These are phyloP conservation scores for Phortica variegata DNA, from an alignment of 1,140 invertebrate species.

Conservation along the genomic window DNA sequence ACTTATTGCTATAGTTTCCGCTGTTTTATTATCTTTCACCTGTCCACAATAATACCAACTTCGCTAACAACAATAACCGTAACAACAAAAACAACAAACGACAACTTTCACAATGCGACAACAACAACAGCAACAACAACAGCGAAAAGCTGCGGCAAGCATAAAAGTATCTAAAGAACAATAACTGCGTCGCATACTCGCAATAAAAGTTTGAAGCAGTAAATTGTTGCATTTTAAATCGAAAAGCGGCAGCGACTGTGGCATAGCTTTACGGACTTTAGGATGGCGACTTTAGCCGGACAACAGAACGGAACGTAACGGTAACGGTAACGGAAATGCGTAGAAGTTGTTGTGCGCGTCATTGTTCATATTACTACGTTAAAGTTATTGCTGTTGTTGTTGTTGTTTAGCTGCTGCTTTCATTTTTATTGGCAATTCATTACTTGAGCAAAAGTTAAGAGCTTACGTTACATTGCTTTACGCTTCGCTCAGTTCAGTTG, in stretches of 20 bases:
- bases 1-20: slow-evolving; percentile 7
- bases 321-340: too few species aligned
- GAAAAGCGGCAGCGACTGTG: slow-evolving; percentile 25
- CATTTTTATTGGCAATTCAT: too few species aligned
- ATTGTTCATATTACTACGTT: too few species aligned
- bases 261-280: slow-evolving; percentile 14
- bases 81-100: too few species aligned
- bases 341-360: too few species aligned
- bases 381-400: too few species aligned
- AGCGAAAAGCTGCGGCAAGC: not conserved
- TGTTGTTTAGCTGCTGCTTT: too few species aligned
- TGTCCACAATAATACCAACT: not conserved
- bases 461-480: too few species aligned
- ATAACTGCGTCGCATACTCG: not conserved
- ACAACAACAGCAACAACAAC: not conserved
- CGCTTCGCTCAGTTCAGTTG: too few species aligned
- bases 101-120: too few species aligned
- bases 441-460: too few species aligned
- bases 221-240: slow-evolving; percentile 28
- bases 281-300: slow-evolving; percentile 11
- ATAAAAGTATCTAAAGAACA: not conserved
- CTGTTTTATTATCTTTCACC: slow-evolving; percentile 1
- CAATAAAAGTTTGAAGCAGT: slow-evolving; percentile 5
- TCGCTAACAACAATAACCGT: not conserved
- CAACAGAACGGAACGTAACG: too few species aligned